These are phyloP conservation scores for Meleagris gallopavo DNA, from an alignment of 2,113 vertebrate genomes.

Conservation along the genomic window DNA sequence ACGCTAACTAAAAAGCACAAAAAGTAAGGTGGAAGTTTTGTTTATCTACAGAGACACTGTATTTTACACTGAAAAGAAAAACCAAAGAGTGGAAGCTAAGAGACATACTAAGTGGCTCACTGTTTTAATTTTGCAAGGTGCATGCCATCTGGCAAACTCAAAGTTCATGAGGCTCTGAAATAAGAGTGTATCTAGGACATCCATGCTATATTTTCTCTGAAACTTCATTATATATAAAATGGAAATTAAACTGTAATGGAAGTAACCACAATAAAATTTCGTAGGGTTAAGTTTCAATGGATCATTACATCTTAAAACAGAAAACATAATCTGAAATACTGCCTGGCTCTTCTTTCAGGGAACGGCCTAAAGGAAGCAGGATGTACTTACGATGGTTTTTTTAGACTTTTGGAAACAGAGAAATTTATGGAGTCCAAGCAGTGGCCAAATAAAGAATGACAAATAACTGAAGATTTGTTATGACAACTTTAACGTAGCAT, in stretches of 20 bases:
- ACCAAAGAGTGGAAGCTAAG: neutral
- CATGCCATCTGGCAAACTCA: neutral
- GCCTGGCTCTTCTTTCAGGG: neutral
- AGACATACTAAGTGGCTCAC: neutral
- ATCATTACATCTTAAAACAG: neutral
- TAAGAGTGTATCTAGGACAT: neutral
- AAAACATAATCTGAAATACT: neutral
- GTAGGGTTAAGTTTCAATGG: neutral
- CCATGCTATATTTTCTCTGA: neutral
- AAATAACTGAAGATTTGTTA: slow-evolving; percentile 36
- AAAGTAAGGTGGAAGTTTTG: neutral
- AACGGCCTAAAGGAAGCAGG: neutral
- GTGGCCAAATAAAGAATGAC: slow-evolving; percentile 24
- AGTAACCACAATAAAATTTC: neutral
- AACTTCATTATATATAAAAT: neutral
- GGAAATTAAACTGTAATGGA: neutral
- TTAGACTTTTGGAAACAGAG: slow-evolving; percentile 32
- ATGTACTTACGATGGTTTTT: neutral
- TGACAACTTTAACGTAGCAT: slow-evolving; percentile 43
- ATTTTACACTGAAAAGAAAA: neutral
- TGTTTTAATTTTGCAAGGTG: neutral
- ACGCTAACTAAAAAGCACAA: neutral
- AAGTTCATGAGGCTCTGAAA: neutral
- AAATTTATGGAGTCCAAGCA: slow-evolving; percentile 3
- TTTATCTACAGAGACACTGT: neutral